These are phyloP conservation scores for Synergus gifuensis DNA, from an alignment of 2,888 invertebrate species.

Conservation along the genomic window DNA sequence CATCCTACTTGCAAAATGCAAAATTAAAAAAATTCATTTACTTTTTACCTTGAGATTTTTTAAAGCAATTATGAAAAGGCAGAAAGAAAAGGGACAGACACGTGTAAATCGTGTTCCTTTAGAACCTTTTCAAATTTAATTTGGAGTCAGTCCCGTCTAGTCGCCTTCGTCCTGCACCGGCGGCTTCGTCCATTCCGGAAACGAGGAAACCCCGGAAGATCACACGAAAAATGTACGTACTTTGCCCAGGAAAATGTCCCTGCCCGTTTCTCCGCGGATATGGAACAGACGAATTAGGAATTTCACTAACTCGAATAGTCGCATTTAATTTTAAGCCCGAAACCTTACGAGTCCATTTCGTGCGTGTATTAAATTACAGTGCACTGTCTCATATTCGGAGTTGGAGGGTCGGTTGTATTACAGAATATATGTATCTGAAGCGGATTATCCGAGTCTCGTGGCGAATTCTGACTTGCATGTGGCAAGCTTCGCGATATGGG, in stretches of 20 bases:
- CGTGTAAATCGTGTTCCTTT: slow-evolving; percentile 59
- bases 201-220: slow-evolving; percentile 76
- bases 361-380: slow-evolving; percentile 76
- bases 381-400: slow-evolving; percentile 55
- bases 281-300: slow-evolving; percentile 75
- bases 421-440: slow-evolving; percentile 59
- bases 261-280: slow-evolving; percentile 58
- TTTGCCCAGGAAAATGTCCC: slow-evolving; percentile 54
- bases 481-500: slow-evolving; percentile 53
- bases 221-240: slow-evolving; percentile 76
- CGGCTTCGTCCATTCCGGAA: slow-evolving; percentile 56
- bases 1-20: neutral
- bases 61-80: slow-evolving; percentile 4
- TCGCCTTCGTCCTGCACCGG: slow-evolving; percentile 39
- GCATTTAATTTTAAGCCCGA: slow-evolving; percentile 78
- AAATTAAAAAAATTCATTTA: neutral
- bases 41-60: neutral
- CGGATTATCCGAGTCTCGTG: slow-evolving; percentile 66
- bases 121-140: slow-evolving; percentile 73
- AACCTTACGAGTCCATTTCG: slow-evolving; percentile 76
- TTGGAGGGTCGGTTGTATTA: slow-evolving; percentile 60
- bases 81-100: slow-evolving; percentile 51
- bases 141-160: slow-evolving; percentile 72
- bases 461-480: slow-evolving; percentile 41
- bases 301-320: slow-evolving; percentile 77